Conservation (phyloP, 2,113 vertebrate species). For the Myotis lucifugus region DNA sequence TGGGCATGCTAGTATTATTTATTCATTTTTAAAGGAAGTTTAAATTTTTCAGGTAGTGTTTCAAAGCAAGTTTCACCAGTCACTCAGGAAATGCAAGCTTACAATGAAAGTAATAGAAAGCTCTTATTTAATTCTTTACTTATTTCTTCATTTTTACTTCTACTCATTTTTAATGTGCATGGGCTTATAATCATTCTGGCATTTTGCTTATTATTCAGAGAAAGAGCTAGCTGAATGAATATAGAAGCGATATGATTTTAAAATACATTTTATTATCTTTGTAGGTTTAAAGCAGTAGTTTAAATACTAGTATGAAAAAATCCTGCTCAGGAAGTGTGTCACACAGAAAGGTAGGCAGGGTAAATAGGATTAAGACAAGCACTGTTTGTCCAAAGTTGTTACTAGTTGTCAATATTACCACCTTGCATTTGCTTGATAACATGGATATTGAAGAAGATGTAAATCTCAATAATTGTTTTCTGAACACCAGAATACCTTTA, state of each 20-base stretch:
- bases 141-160: neutral
- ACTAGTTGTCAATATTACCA: neutral
- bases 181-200: neutral
- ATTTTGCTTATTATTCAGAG: neutral
- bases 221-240: neutral
- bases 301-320: constrained; percentile 3
- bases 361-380: neutral
- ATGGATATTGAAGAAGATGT: neutral
- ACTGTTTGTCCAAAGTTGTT: neutral
- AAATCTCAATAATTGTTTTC: neutral
- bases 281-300: neutral
- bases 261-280: neutral
- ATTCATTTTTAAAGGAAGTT: neutral
- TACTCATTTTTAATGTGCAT: neutral
- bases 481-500: neutral
- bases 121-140: neutral
- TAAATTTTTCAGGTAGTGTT: neutral
- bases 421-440: neutral
- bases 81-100: neutral
- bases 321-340: neutral
- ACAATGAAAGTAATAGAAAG: neutral
- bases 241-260: neutral
- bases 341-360: neutral
- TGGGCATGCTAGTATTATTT: neutral
- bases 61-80: neutral